These are phyloP conservation scores for Gallinago undulata DNA, from an alignment of 2,113 vertebrate species.

Conservation along the genomic window DNA sequence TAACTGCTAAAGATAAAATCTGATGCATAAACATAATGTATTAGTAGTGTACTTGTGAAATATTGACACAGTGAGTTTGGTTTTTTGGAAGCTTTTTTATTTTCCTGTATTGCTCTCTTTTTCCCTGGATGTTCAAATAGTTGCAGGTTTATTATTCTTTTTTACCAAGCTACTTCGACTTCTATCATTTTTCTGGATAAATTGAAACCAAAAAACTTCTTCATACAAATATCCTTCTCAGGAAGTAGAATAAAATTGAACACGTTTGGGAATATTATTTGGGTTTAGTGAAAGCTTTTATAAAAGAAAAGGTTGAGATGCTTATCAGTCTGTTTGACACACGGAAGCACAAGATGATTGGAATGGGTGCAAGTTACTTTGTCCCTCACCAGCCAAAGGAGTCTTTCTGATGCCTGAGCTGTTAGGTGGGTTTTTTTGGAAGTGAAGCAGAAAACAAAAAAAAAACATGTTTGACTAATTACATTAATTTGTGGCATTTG, in stretches of 20 bases:
- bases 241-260: not conserved
- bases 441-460: not conserved
- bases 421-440: not conserved
- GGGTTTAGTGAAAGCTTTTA: not conserved
- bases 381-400: not conserved
- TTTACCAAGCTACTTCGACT: not conserved
- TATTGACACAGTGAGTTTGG: not conserved
- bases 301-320: not conserved
- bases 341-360: not conserved
- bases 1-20: not conserved
- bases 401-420: not conserved
- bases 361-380: not conserved
- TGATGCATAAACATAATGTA: not conserved
- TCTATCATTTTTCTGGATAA: not conserved
- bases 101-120: not conserved
- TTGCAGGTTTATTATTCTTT: not conserved
- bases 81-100: not conserved
- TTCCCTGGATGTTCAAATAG: not conserved
- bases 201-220: not conserved
- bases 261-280: not conserved
- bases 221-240: not conserved
- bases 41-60: not conserved
- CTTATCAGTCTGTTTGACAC: rapidly evolving
- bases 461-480: not conserved
- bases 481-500: not conserved